A percentile compares a stretch with the other conserved stretches of the same genome.
These are phyloP conservation scores for Grus americana DNA, from an alignment of 2,113 vertebrate genomes.

Conservation along the genomic window DNA sequence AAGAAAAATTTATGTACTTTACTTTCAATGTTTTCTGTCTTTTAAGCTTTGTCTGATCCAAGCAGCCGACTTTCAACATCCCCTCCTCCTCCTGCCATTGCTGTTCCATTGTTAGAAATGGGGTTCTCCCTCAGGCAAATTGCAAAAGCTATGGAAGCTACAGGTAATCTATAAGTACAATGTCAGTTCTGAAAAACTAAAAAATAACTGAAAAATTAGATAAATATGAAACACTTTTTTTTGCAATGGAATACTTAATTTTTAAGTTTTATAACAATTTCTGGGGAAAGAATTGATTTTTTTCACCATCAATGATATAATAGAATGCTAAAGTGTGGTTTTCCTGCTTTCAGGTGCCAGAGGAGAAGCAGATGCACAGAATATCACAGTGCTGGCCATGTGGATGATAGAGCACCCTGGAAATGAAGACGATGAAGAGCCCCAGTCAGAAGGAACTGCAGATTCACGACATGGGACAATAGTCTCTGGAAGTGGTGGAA, in stretches of 20 bases:
- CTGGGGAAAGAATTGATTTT: background rate
- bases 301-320: background rate
- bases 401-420: slow-evolving; percentile 98
- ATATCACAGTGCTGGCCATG: slow-evolving; percentile 97
- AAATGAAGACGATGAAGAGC: slow-evolving; percentile 88
- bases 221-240: background rate
- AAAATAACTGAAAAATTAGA: background rate
- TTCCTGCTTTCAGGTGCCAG: slow-evolving; percentile 80
- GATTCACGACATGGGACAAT: slow-evolving; percentile 78
- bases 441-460: slow-evolving; percentile 71
- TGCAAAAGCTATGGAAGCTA: slow-evolving; percentile 96
- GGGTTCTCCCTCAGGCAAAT: slow-evolving; percentile 96
- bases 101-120: slow-evolving; percentile 96
- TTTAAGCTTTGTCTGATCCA: slow-evolving; percentile 91
- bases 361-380: slow-evolving; percentile 95
- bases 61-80: slow-evolving; percentile 96
- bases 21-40: background rate
- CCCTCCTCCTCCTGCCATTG: slow-evolving; percentile 94
- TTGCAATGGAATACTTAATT: background rate
- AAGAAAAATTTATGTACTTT: background rate
- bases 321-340: background rate
- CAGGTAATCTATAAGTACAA: slow-evolving; percentile 76
- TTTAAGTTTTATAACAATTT: background rate
- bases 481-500: slow-evolving; percentile 76
- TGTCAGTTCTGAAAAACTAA: background rate